Evolutionary conservation across 1,140 invertebrate species (phyloP).

Genomic region (Ctenoplectra terminalis): DNA sequence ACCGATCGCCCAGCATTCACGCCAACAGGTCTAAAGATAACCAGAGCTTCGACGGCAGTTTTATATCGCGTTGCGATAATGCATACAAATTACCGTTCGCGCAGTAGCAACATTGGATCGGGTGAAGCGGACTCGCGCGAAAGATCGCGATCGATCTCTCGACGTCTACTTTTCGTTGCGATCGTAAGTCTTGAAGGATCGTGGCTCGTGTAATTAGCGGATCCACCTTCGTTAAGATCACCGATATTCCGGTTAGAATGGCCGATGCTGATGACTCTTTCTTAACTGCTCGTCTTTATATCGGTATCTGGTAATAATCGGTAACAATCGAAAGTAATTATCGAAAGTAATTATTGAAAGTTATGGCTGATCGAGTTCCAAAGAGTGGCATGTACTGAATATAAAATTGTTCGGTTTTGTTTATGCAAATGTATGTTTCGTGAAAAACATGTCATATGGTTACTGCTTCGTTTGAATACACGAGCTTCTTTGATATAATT

Average conservation of each 20-base stretch:
- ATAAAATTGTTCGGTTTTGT: not conserved
- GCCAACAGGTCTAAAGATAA: not conserved
- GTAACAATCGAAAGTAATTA: constrained; percentile 32
- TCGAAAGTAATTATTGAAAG: too few relatives aligned
- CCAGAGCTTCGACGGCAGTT: not conserved
- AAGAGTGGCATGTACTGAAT: not conserved
- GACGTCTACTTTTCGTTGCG: not conserved
- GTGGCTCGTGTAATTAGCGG: constrained; percentile 43
- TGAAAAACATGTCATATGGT: too few relatives aligned
- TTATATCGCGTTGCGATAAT: constrained; percentile 11
- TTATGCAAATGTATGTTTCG: too few relatives aligned
- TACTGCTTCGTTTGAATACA: too few relatives aligned
- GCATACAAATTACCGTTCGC: constrained; percentile 1
- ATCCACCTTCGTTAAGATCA: constrained; percentile 31
- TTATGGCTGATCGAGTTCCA: too few relatives aligned
- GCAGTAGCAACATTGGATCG: not conserved
- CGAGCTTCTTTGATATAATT: too few relatives aligned
- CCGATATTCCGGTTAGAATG: not conserved
- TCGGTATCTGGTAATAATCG: not conserved
- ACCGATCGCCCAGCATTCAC: not conserved
- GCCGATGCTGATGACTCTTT: constrained; percentile 17
- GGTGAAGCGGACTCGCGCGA: not conserved
- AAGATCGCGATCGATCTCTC: constrained; percentile 17
- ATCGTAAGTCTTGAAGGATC: constrained; percentile 7
- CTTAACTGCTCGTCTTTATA: not conserved